A percentile compares a stretch with the other conserved stretches of the same genome.
phyloP scores from a whole-genome alignment of 2,888 invertebrate species.

The Tenthredo amoena region DNA sequence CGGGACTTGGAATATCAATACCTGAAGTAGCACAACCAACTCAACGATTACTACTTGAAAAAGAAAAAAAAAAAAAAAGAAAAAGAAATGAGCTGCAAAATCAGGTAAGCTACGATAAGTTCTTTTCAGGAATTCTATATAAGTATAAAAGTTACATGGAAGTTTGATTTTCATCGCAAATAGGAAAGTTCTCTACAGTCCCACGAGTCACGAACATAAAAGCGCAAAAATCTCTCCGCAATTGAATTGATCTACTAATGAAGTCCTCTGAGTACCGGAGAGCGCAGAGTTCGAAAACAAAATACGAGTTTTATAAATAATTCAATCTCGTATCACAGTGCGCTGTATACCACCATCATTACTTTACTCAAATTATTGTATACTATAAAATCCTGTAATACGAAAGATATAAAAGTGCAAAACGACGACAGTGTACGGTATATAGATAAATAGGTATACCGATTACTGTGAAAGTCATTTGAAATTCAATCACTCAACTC shows the following conservation, averaged over 20 bases:
- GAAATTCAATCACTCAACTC: slow-evolving; percentile 3
- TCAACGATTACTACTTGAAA: not conserved
- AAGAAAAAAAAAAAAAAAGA: not conserved
- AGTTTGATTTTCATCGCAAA: not conserved
- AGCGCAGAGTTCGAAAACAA: not conserved
- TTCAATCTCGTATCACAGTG: not conserved
- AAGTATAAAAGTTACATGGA: not conserved
- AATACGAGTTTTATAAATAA: not conserved
- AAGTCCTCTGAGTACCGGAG: not conserved
- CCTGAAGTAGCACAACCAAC: not conserved
- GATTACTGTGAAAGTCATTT: not conserved
- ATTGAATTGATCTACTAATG: not conserved
- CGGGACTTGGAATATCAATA: not conserved
- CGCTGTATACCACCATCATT: not conserved
- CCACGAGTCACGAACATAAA: not conserved
- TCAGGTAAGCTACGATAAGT: not conserved
- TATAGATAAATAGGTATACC: not conserved
- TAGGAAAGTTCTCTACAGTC: not conserved
- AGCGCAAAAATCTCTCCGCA: not conserved
- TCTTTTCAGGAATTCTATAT: not conserved
- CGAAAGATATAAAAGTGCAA: not conserved
- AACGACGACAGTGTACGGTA: not conserved
- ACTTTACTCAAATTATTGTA: not conserved
- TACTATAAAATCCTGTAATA: not conserved
- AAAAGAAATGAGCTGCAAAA: not conserved